Conservation (phyloP, 2,888 invertebrate species). For the Miltochrista miniata region DNA sequence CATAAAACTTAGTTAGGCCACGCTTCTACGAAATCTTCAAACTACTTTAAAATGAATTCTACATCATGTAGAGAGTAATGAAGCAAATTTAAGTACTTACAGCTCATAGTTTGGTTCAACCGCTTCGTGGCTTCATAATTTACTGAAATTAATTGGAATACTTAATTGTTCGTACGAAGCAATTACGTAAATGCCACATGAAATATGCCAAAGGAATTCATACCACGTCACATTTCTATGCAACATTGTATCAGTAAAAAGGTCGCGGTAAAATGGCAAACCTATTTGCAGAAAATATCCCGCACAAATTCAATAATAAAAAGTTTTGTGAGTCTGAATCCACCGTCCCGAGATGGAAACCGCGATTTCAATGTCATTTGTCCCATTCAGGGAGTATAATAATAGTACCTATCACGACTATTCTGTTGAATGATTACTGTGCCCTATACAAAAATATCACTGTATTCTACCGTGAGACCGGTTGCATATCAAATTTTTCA, state of each 20-base stretch:
- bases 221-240: slow-evolving; percentile 31
- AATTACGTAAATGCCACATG: slow-evolving; percentile 28
- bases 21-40: too few species aligned
- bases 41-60: too few species aligned
- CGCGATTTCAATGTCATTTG: slow-evolving; percentile 62
- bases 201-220: slow-evolving; percentile 23
- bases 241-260: slow-evolving; percentile 36
- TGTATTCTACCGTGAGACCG: too few species aligned
- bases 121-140: neutral
- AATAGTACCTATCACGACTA: too few species aligned
- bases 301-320: slow-evolving; percentile 55
- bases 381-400: slow-evolving; percentile 29
- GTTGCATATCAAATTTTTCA: too few species aligned
- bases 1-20: too few species aligned
- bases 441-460: too few species aligned
- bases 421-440: too few species aligned
- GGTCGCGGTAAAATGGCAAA: slow-evolving; percentile 38
- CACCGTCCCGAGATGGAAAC: slow-evolving; percentile 45
- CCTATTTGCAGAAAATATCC: slow-evolving; percentile 50
- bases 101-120: neutral
- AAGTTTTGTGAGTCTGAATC: slow-evolving; percentile 47
- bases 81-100: neutral
- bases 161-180: slow-evolving; percentile 20
- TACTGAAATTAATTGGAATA: slow-evolving; percentile 24
- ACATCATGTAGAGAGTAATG: neutral